These are phyloP conservation scores for Caenorhabditis sulstoni DNA, from an alignment of 2,888 invertebrate genomes.

Conservation along the genomic window DNA sequence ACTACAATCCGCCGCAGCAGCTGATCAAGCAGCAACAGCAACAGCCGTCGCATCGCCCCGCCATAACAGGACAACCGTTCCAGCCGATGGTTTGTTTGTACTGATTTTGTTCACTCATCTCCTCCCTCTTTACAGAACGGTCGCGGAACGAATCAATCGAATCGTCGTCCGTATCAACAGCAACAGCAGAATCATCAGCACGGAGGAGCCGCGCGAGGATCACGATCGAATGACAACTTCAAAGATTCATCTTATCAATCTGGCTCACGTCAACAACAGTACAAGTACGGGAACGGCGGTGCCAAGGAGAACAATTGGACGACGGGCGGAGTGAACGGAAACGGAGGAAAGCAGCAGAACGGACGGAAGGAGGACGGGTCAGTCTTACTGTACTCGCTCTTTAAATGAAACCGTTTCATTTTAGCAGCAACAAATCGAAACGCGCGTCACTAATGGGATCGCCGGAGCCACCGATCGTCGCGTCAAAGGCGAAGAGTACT, in stretches of 20 bases:
- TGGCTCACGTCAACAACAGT: slow-evolving; percentile 14
- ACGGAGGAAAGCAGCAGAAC: background rate
- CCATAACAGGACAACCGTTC: no score
- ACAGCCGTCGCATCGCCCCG: background rate
- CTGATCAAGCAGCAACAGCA: slow-evolving; percentile 7
- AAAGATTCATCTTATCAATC: background rate
- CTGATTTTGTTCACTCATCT: no score
- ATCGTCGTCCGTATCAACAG: background rate
- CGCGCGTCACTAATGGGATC: background rate
- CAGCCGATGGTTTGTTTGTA: no score
- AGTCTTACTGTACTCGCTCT: no score
- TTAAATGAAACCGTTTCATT: no score
- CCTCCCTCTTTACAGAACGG: background rate
- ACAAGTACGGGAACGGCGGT: background rate
- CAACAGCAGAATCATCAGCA: slow-evolving; percentile 22
- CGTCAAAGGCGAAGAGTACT: background rate
- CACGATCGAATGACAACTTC: slow-evolving; percentile 25
- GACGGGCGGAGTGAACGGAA: no score
- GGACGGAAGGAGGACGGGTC: no score
- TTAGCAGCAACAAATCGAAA: background rate
- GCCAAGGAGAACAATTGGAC: background rate
- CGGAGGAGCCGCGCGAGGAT: slow-evolving; percentile 2
- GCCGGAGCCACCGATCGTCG: background rate
- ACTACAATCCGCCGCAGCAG: slow-evolving; percentile 19
- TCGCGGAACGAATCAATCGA: background rate